Evolutionary conservation across 1,140 invertebrate genomes (phyloP).

Genomic region (Pachypsylla venusta): DNA sequence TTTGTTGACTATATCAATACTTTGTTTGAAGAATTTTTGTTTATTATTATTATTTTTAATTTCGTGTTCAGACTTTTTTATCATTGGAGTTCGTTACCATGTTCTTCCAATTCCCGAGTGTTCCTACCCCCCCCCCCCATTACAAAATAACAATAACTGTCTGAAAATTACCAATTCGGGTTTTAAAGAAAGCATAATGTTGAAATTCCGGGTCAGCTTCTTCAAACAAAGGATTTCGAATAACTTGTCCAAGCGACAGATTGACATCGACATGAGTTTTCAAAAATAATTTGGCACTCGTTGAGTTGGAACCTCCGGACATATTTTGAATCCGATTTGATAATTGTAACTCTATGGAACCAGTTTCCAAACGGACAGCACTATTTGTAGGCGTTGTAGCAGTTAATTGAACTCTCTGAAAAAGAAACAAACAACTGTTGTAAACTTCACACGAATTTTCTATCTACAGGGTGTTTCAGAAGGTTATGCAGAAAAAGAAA

Average conservation of each 20-base stretch:
- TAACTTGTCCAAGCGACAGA: conserved; percentile 81
- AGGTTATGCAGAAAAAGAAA: too few relatives aligned
- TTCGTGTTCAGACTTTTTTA: too few relatives aligned
- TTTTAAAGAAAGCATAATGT: conserved; percentile 94
- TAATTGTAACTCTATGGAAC: conserved; percentile 73
- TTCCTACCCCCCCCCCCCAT: too few relatives aligned
- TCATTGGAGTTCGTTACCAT: too few relatives aligned
- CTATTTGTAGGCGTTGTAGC: conserved; percentile 95
- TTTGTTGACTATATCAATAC: too few relatives aligned
- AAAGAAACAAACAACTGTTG: conserved; percentile 23
- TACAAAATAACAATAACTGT: too few relatives aligned
- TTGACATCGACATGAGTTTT: conserved; percentile 90
- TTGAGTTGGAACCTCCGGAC: conserved; percentile 44
- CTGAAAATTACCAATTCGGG: conserved; percentile 66
- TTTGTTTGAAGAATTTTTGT: too few relatives aligned
- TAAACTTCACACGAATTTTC: too few relatives aligned
- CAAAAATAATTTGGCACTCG: conserved; percentile 69
- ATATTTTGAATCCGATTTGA: conserved; percentile 89
- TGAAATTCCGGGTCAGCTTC: conserved; percentile 94
- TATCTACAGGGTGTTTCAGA: too few relatives aligned
- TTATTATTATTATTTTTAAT: too few relatives aligned
- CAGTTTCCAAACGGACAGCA: conserved; percentile 88
- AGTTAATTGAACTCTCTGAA: conserved; percentile 84
- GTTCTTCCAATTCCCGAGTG: too few relatives aligned
- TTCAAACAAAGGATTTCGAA: conserved; percentile 86